Conservation (phyloP, 1,140 invertebrate species). For the Danaus plexippus region DNA sequence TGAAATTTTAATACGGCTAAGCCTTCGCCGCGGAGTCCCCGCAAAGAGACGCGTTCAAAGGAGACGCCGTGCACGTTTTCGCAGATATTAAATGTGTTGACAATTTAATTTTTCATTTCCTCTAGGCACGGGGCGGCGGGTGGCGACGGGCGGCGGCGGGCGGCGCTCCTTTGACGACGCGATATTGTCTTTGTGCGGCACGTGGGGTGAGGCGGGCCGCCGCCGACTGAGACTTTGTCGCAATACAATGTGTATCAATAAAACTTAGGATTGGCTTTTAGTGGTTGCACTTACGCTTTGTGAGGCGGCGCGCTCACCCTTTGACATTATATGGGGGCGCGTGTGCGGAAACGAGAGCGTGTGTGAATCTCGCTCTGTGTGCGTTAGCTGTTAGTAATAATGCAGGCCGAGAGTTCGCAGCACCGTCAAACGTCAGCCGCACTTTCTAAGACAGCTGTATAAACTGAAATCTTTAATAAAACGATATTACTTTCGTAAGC, state of each 20-base stretch:
- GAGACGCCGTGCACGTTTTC: conserved; percentile 67
- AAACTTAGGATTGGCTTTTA: conserved; percentile 73
- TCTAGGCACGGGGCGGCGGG: conserved; percentile 50
- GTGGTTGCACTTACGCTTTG: conserved; percentile 71
- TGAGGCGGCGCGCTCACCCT: conserved; percentile 66
- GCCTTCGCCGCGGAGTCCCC: conserved; percentile 47
- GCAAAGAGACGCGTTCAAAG: conserved; percentile 63
- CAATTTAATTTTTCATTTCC: conserved; percentile 72
- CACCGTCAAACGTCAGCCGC: too few species aligned
- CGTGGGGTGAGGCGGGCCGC: conserved; percentile 58
- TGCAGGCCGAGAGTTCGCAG: conserved; percentile 28
- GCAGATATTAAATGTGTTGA: conserved; percentile 72
- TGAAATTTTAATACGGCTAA: conserved; percentile 67
- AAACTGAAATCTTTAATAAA: too few species aligned
- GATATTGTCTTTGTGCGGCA: conserved; percentile 70
- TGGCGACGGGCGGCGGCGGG: conserved; percentile 36
- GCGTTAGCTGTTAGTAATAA: conserved; percentile 27
- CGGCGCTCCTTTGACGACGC: conserved; percentile 67
- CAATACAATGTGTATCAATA: conserved; percentile 73
- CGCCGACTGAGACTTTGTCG: conserved; percentile 67
- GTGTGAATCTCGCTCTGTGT: conserved; percentile 18
- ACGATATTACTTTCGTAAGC: too few species aligned
- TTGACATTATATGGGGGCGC: conserved; percentile 57
- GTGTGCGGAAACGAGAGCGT: conserved; percentile 27
- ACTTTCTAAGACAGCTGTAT: too few species aligned